Evolutionary conservation across 2,888 invertebrate genomes (phyloP).

Genomic region (Caenorhabditis sp.): DNA sequence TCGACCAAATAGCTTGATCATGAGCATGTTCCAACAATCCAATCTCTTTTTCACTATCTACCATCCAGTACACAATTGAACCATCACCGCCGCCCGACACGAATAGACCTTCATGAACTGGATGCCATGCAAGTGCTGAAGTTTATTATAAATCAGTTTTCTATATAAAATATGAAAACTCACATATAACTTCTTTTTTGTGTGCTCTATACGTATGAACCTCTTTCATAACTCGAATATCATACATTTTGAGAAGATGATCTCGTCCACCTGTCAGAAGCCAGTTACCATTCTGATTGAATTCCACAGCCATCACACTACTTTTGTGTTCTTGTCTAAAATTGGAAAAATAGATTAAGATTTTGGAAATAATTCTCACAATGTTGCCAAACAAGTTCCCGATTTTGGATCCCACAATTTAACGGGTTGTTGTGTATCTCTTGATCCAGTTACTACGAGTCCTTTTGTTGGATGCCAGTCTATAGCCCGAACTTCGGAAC

Average conservation of each 20-base stretch:
- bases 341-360: slow-evolving; percentile 42
- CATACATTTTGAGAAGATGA: slow-evolving; percentile 88
- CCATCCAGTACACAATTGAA: slow-evolving; percentile 97
- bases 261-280: slow-evolving; percentile 73
- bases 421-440: slow-evolving; percentile 98
- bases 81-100: slow-evolving; percentile 98
- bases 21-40: slow-evolving; percentile 98
- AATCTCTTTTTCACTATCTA: slow-evolving; percentile 83
- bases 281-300: slow-evolving; percentile 99
- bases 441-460: slow-evolving; percentile 94
- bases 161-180: slow-evolving; percentile 18
- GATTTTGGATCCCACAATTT: slow-evolving; percentile 99
- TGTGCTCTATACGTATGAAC: slow-evolving; percentile 97
- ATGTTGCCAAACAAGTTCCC: slow-evolving; percentile 90
- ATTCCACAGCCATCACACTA: slow-evolving; percentile 97
- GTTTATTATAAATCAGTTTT: background rate
- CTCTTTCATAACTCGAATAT: slow-evolving; percentile 93
- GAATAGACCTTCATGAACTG: slow-evolving; percentile 93
- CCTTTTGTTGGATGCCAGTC: slow-evolving; percentile 99
- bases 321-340: slow-evolving; percentile 94
- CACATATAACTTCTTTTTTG: slow-evolving; percentile 88
- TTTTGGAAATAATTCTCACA: slow-evolving; percentile 76
- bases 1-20: slow-evolving; percentile 89
- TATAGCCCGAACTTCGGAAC: slow-evolving; percentile 76
- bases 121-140: slow-evolving; percentile 87